A percentile compares a stretch with the other conserved stretches of the same genome.
Evolutionary conservation across 23 tunicate genomes (phyloP).

Genomic region (Trididemnum clinides): DNA sequence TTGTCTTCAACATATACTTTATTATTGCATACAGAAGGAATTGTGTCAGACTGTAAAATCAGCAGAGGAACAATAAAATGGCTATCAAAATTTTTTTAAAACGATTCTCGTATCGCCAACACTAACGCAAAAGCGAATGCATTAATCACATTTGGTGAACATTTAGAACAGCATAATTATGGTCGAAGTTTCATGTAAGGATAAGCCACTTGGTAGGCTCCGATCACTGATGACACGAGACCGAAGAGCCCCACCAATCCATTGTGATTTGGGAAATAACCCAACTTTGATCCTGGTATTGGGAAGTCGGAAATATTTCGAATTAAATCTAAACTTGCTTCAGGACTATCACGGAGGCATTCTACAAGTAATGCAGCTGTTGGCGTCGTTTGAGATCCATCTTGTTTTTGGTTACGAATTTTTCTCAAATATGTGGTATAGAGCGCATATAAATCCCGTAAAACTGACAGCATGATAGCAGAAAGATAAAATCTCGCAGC

Average conservation of each 20-base stretch:
- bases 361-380: not conserved
- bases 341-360: conserved; percentile 32
- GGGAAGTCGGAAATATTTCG: conserved; percentile 78
- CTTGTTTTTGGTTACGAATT: not conserved
- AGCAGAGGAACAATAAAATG: too few species aligned
- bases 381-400: not conserved
- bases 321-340: conserved; percentile 63
- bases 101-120: too few species aligned
- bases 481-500: conserved; percentile 61
- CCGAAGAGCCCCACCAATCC: conserved; percentile 86
- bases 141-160: too few species aligned
- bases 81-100: too few species aligned
- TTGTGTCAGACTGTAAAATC: too few species aligned
- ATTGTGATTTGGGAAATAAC: conserved; percentile 64
- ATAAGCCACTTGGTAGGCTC: conserved; percentile 67
- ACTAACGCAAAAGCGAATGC: too few species aligned
- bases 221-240: conserved; percentile 64
- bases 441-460: conserved; percentile 63
- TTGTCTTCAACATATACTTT: too few species aligned
- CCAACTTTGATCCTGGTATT: conserved; percentile 75
- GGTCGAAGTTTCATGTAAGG: conserved; percentile 68
- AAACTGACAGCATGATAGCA: conserved; percentile 51
- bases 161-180: not conserved
- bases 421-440: conserved; percentile 7
- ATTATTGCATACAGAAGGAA: too few species aligned